Base-by-base conservation (phyloP, 37 sponge, comb jelly and placozoan genomes). In the Aphrocallistes beatrix region DNA sequence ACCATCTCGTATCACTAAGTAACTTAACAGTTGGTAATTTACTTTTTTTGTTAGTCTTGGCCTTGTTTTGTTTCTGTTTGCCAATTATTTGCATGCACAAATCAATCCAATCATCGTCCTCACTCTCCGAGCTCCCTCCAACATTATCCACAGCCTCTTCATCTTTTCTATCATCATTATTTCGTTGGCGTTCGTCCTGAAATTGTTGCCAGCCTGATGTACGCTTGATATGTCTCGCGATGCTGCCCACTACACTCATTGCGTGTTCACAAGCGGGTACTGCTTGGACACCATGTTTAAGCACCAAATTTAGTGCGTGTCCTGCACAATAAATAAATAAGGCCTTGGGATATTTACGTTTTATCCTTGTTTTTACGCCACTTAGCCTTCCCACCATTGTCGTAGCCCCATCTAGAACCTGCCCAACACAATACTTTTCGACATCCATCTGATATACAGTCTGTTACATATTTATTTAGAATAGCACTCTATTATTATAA, bases 321-420 rank as follows among this genome's bases (percentile, higher is more conserved):
- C 75, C 75, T 60, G 34, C 75, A 60, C 75, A 60, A 13, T 60
- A 60, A 30, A 60, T 60, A 28, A 60, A 60, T 30, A 60, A 60
- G 34, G 25, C 75, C 17, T 60, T 19, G n/a, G 75, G 75, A 60
- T 60, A 28, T 28, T 32, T 60, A 60, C 28, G n/a, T 60, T 32
- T 60, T 60, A 60, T 60, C 75, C 75, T 60, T 30, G 75, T 60
- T 60, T 60, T 60, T 30, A 60, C 75, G 25, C 75, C 75, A 60
- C 75, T 60, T 13, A 60, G 75, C 21, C 75, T 28, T 60, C 75
- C 75, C 75, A 42, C 34, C 75, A 60, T 28, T 60, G 75, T 28
- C n/a, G 75, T 30, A 60, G 75, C 75, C 32, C 75, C 75, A 60
- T 60, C 75, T 60, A 60, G 75, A 60, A 60, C 75, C 75, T 60